A percentile compares a stretch with the other conserved stretches of the same genome.
Conservation (phyloP, 2,797 vertebrate species). For the Acanthurus leucopareius region DNA sequence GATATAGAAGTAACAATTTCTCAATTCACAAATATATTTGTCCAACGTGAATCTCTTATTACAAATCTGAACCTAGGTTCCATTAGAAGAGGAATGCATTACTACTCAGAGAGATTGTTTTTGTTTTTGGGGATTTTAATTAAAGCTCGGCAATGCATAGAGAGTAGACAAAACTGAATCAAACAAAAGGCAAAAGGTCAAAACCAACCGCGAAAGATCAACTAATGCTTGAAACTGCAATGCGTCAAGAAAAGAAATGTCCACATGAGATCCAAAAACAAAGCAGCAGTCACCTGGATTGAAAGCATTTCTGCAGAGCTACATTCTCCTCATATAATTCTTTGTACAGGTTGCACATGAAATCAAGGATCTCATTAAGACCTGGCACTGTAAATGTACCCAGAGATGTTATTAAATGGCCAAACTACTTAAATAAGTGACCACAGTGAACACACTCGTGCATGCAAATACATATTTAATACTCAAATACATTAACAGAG, state of each 20-base stretch:
- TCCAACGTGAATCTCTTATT: not conserved
- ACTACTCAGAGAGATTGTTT: constrained; percentile 1
- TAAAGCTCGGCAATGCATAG: too few relatives aligned
- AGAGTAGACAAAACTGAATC: constrained; percentile 4
- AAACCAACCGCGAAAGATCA: not conserved
- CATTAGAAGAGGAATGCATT: not conserved
- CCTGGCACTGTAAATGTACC: too few relatives aligned
- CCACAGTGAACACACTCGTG: too few relatives aligned
- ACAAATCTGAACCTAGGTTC: too few relatives aligned
- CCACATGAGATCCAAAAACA: too few relatives aligned
- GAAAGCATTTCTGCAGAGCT: too few relatives aligned
- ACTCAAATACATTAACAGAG: not conserved
- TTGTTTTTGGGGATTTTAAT: not conserved
- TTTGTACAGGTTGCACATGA: not conserved
- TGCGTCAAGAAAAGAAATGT: too few relatives aligned
- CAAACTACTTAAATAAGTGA: too few relatives aligned
- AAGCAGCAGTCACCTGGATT: too few relatives aligned
- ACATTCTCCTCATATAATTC: not conserved
- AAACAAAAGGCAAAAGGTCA: constrained; percentile 16
- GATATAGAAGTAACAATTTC: not conserved
- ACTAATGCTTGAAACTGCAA: not conserved
- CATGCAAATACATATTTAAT: not conserved
- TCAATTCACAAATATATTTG: not conserved
- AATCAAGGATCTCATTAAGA: not conserved
- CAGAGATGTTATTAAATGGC: too few relatives aligned